Evolutionary conservation across 2,113 vertebrate species (phyloP), one percentile per base, ranked within the genome.

Genomic region (Scomber japonicus): DNA sequence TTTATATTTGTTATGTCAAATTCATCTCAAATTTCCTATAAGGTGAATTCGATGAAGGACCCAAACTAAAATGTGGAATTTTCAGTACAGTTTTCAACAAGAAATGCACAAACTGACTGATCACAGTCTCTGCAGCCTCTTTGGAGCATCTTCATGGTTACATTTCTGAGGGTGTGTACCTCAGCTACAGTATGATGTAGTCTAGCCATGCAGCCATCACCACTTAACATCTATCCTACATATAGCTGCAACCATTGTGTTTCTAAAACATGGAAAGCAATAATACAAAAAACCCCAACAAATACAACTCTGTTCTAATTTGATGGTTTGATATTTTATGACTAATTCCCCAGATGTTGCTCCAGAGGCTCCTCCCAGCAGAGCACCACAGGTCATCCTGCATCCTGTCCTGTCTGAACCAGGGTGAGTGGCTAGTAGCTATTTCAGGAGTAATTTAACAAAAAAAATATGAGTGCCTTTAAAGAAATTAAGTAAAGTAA

Each of bases 401-500:
- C 98, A 99, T 87, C 98, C 98, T 0, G 98, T 99, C 93, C 96
- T 96, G 86, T 97, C 97, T 21, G 98, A 97, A 84, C 95, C 97
- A 54, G 95, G 97, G 97, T 99, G 93, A 98, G 98, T 88, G 54
- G 24, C 24, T 27, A 27, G 16, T 67, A 71, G 6, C 31, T 27
- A 7, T 48, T 3, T 10, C 35, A 44, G 17, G 54, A 1, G 44
- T 35, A 48, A 59, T 66, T 63, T 27, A 71, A 9, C 27, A 19
- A 54, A 71, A 64, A 64, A 7, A n/a, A 27, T 14, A 67, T 7
- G 24, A 50, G 44, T 13, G 5, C 35, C 49, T 62, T 69, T 45
- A 60, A 56, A 56, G 40, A 59, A 69, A 64, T 51, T 3, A 40
- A 40, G 35, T 40, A 40, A 70, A 45, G 54, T 66, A 75, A 60